Conservation (phyloP, 2,113 vertebrate genomes). For the Clarias macrocephalus region DNA sequence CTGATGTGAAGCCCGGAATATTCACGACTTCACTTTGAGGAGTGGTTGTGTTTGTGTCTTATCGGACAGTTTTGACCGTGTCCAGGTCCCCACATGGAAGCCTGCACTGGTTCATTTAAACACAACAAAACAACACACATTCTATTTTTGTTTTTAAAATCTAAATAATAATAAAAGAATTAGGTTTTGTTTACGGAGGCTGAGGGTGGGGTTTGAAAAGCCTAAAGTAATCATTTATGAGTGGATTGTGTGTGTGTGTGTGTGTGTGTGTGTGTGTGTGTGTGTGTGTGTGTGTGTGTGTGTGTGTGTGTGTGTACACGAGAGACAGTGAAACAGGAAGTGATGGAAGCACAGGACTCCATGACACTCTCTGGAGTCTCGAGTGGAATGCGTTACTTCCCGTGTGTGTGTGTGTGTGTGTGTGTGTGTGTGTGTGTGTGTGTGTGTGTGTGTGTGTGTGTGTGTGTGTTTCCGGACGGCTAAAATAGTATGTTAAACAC, state of each 20-base stretch:
- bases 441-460: neutral
- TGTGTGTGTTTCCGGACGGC: neutral
- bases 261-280: neutral
- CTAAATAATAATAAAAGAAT: neutral
- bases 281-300: neutral
- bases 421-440: neutral
- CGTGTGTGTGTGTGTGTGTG: conserved; percentile 13
- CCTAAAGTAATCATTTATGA: neutral
- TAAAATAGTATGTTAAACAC: neutral
- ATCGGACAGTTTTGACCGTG: neutral
- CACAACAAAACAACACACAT: too few relatives aligned
- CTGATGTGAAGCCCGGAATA: neutral
- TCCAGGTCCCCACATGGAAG: neutral
- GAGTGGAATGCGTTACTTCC: conserved; percentile 21
- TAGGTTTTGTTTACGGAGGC: neutral
- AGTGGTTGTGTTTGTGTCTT: neutral
- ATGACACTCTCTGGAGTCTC: conserved; percentile 13
- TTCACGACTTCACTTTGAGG: neutral
- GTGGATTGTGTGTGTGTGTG: too few relatives aligned
- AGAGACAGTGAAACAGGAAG: conserved; percentile 12
- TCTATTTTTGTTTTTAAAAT: too few relatives aligned
- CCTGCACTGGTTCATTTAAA: too few relatives aligned
- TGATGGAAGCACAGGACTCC: neutral
- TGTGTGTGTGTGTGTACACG: neutral
- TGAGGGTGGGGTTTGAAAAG: neutral